phyloP scores from a whole-genome alignment of 2,113 vertebrate species.

The Malurus cyaneus region DNA sequence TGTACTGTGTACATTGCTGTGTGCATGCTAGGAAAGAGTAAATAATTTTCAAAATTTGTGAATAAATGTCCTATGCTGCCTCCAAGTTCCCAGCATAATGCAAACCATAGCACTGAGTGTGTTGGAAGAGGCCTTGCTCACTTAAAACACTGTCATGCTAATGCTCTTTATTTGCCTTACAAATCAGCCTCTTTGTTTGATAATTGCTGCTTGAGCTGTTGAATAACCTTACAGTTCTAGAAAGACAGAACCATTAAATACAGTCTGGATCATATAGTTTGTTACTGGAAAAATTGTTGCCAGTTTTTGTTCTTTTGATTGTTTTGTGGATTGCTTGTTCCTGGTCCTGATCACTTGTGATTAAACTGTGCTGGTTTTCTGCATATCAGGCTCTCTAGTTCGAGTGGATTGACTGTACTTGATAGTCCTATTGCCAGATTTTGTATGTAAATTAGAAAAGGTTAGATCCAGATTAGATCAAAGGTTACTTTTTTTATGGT shows the following conservation, averaged over 20 bases:
- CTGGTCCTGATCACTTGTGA: accelerated
- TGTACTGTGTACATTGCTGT: background rate
- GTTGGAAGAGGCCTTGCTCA: background rate
- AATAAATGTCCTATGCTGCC: background rate
- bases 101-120: background rate
- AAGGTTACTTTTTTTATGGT: conserved; percentile 29
- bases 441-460: background rate
- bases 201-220: background rate
- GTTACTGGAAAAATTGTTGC: background rate
- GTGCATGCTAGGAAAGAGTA: background rate
- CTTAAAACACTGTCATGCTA: background rate
- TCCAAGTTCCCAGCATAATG: background rate
- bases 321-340: background rate
- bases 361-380: background rate
- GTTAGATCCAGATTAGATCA: conserved; percentile 19
- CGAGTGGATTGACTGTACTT: background rate
- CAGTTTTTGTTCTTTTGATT: background rate
- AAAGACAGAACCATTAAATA: background rate
- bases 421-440: conserved; percentile 16
- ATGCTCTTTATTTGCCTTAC: background rate
- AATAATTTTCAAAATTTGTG: background rate
- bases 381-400: background rate
- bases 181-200: background rate
- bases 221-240: background rate
- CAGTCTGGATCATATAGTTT: background rate